Evolutionary conservation across 1,140 invertebrate species (phyloP).

Genomic region (Drosophila lowei): DNA sequence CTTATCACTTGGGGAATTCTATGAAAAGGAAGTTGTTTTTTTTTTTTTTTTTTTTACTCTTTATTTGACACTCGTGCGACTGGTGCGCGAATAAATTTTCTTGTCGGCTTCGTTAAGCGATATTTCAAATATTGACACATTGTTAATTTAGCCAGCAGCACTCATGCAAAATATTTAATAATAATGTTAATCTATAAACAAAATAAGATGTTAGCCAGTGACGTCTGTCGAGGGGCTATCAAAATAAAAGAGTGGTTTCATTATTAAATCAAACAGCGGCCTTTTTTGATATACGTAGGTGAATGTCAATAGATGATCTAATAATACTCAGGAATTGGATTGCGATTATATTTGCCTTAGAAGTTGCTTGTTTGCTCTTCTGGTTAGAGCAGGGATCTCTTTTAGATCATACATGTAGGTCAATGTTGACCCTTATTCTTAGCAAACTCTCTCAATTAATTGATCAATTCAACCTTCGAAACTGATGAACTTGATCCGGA

Average conservation of each 20-base stretch:
- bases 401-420: conserved; percentile 36
- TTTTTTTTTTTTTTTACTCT: conserved; percentile 6
- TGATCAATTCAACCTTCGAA: conserved; percentile 56
- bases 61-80: conserved; percentile 49
- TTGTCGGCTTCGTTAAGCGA: conserved; percentile 53
- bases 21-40: not conserved
- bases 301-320: conserved; percentile 60
- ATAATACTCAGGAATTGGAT: conserved; percentile 65
- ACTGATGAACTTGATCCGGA: not conserved
- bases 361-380: conserved; percentile 28
- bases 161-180: conserved; percentile 48
- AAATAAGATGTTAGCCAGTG: conserved; percentile 51
- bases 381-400: conserved; percentile 27
- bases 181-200: conserved; percentile 56
- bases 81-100: conserved; percentile 45
- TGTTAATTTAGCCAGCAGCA: conserved; percentile 53
- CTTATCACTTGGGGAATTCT: conserved; percentile 44
- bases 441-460: not conserved
- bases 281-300: conserved; percentile 14
- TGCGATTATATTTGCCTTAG: conserved; percentile 47
- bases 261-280: conserved; percentile 36
- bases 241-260: conserved; percentile 24
- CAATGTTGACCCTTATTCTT: conserved; percentile 48
- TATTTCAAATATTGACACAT: conserved; percentile 70
- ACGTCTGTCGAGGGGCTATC: conserved; percentile 40